Percentiles rank a stretch among this genome's conserved stretches.
Conservation (phyloP, 2,888 invertebrate species). For the Acheta domesticus region DNA sequence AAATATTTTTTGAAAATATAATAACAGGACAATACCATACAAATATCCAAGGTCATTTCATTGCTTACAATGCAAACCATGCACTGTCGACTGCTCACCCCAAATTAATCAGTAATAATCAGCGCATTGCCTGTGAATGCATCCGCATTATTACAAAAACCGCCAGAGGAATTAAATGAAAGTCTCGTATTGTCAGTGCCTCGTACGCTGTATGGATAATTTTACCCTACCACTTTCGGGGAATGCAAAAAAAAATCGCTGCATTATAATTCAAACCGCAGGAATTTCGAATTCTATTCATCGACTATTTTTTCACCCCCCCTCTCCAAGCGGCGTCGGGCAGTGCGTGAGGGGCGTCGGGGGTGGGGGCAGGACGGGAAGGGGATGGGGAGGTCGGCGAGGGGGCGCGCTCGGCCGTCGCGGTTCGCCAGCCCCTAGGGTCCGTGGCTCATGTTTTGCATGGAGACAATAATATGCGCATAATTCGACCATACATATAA, state of each 20-base stretch:
- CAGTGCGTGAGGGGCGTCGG: neutral
- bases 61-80: too few relatives aligned
- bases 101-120: too few relatives aligned
- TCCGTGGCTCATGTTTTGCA: neutral
- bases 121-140: too few relatives aligned
- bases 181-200: neutral
- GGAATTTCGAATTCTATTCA: neutral
- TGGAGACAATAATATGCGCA: neutral
- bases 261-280: slow-evolving; percentile 1
- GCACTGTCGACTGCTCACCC: too few relatives aligned
- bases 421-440: neutral
- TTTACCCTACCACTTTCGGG: neutral
- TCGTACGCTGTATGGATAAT: neutral
- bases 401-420: neutral
- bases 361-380: neutral
- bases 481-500: slow-evolving; percentile 9
- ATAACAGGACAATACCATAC: too few relatives aligned
- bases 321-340: neutral
- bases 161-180: neutral
- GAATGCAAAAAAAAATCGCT: neutral
- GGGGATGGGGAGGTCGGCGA: neutral
- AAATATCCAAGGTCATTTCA: too few relatives aligned
- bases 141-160: too few relatives aligned
- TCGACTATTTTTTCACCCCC: neutral
- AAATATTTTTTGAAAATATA: too few relatives aligned